Conservation (phyloP, 2,888 invertebrate species). For the Machimus rusticus region DNA sequence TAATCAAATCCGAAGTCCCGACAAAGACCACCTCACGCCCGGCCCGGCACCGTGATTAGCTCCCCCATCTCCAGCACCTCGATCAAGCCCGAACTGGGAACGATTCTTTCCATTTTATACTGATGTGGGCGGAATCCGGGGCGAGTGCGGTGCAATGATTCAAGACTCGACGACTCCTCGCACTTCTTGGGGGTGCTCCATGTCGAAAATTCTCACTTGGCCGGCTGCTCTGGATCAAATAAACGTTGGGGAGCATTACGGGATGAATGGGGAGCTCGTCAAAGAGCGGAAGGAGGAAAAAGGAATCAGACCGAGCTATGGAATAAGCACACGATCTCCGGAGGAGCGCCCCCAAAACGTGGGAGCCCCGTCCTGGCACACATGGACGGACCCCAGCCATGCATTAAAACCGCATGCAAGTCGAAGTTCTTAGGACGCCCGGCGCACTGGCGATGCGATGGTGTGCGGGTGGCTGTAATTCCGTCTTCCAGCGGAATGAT, state of each 20-base stretch:
- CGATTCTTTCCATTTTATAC: not conserved
- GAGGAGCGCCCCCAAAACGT: not conserved
- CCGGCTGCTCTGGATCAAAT: constrained; percentile 19
- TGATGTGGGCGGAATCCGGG: not conserved
- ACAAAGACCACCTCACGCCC: constrained; percentile 9
- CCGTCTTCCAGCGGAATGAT: constrained; percentile 32
- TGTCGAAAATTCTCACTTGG: constrained; percentile 21
- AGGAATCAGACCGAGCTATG: constrained; percentile 19
- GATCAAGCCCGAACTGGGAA: not conserved
- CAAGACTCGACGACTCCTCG: not conserved
- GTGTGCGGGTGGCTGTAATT: constrained; percentile 7
- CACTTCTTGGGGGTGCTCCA: not conserved
- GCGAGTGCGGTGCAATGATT: constrained; percentile 9
- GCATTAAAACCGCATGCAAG: constrained; percentile 41
- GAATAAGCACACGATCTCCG: constrained; percentile 25
- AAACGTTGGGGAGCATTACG: constrained; percentile 13
- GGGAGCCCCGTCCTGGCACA: not conserved
- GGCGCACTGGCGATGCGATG: not conserved
- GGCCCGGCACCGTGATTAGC: constrained; percentile 30
- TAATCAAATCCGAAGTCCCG: constrained; percentile 30
- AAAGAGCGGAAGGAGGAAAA: constrained; percentile 14
- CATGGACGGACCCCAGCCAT: constrained; percentile 34
- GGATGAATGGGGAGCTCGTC: constrained; percentile 18
- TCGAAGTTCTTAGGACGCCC: constrained; percentile 12
- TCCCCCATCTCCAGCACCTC: not conserved